phyloP scores from a whole-genome alignment of 2,113 vertebrate genomes.

The Cyanoramphus novaezelandiae region DNA sequence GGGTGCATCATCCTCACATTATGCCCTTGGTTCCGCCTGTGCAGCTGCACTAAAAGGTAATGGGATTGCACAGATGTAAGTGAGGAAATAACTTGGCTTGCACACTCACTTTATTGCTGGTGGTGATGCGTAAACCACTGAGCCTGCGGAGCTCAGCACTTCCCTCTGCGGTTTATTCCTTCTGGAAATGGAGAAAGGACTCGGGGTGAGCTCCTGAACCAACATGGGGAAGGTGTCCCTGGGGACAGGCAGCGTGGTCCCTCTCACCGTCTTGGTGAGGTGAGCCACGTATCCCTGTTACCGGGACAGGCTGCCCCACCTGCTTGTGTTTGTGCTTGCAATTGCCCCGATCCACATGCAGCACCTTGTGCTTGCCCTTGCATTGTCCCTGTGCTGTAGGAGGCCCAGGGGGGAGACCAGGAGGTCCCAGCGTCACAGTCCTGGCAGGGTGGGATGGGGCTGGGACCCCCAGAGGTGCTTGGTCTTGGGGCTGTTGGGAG shows the following conservation, averaged over 20 bases:
- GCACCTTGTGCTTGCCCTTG: background rate
- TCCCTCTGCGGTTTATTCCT: background rate
- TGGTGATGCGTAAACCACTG: background rate
- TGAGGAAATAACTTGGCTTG: background rate
- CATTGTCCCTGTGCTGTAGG: background rate
- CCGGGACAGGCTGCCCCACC: background rate
- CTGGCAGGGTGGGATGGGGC: background rate
- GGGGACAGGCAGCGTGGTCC: background rate
- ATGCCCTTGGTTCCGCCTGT: background rate
- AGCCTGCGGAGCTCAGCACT: background rate
- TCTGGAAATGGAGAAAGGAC: background rate
- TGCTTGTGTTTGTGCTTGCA: background rate
- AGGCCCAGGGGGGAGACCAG: background rate
- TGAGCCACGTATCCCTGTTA: rapidly evolving
- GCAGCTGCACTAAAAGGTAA: background rate
- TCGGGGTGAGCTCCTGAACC: background rate
- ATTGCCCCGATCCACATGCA: background rate
- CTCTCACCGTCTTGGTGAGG: rapidly evolving
- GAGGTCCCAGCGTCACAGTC: background rate
- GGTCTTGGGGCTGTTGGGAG: background rate
- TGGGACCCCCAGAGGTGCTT: background rate
- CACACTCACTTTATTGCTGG: background rate
- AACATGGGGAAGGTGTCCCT: rapidly evolving
- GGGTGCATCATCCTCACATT: rapidly evolving
- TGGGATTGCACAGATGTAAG: background rate